Evolutionary conservation across 2,888 invertebrate genomes (phyloP).

Genomic region (Elysia crispata): DNA sequence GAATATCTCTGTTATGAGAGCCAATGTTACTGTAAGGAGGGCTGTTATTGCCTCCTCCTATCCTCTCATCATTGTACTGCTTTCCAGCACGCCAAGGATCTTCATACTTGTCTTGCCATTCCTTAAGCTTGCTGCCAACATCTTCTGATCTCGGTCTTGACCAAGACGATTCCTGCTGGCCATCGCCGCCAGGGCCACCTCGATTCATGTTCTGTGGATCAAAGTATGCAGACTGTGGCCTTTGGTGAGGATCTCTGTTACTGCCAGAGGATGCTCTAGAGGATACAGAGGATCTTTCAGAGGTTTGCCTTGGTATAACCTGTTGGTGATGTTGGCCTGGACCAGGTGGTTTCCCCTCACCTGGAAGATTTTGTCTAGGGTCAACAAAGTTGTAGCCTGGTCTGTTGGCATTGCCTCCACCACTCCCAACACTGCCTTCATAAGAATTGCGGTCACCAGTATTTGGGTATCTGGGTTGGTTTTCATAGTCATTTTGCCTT

Average conservation of each 20-base stretch:
- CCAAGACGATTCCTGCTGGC: constrained; percentile 61
- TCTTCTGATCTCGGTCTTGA: constrained; percentile 69
- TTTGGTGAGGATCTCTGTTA: constrained; percentile 55
- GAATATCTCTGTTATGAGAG: constrained; percentile 43
- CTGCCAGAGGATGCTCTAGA: constrained; percentile 59
- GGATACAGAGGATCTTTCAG: constrained; percentile 60
- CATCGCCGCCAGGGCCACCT: not conserved
- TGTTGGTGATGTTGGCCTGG: constrained; percentile 51
- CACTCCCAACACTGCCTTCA: constrained; percentile 3
- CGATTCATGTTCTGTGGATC: constrained; percentile 53
- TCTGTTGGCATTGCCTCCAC: not conserved
- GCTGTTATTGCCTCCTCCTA: constrained; percentile 48
- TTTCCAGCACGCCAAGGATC: constrained; percentile 49
- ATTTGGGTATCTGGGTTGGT: constrained; percentile 58
- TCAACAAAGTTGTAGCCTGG: constrained; percentile 35
- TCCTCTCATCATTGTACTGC: constrained; percentile 10
- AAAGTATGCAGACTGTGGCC: constrained; percentile 69
- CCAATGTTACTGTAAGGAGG: constrained; percentile 59
- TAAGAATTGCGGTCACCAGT: constrained; percentile 36
- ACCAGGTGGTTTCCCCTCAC: constrained; percentile 1
- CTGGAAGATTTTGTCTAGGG: constrained; percentile 18
- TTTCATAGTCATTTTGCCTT: constrained; percentile 68
- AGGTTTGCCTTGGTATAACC: constrained; percentile 41
- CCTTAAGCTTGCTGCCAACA: constrained; percentile 64
- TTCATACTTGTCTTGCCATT: constrained; percentile 69